Base-by-base conservation (phyloP, 2,888 invertebrate species). In the Drosophila pegasa region DNA sequence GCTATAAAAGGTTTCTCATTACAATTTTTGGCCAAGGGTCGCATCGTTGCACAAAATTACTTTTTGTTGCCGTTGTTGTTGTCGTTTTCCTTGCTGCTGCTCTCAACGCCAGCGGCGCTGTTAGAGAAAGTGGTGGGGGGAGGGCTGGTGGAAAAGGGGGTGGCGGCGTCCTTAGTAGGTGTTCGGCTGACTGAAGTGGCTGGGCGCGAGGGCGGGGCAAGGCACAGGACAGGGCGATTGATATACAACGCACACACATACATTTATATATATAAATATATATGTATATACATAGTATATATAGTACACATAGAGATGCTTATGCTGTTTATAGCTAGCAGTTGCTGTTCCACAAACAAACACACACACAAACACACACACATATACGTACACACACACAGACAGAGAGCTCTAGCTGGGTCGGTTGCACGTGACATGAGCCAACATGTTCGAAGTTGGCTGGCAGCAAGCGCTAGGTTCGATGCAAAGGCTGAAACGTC, bases 1-100 rank as follows among this genome's bases (percentile, higher is more conserved):
- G 71, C 86, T 86, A 86, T 83, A 83, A 83, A 83, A 83, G 86
- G 82, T 86, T 83, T 83, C 82, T 86, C 86, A 86, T 83, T 83
- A 83, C 82, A 86, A 76, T 83, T 78, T 85, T 85, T 82, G 86
- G 86, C 83, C 82, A 82, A 86, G 82, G 86, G 82, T 82, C 86
- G 82, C 86, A 82, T 82, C 86, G 82, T 86, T 82, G 82, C 82
- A 82, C 82, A 82, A 82, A 86, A 82, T 86, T 82, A 86, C 83
- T 82, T 82, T 63, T 78, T 80, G 64, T 58, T 48, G 37, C 5
- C 18, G 37, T 27, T 54, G 51, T 29, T 33, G 31, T 41, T 40
- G 29, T 22, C n/a, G 25, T 38, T 41, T 62, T 57, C 66, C 35
- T 71, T 51, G 59, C 60, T 48, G 71, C 43, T 75, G 67, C 68